Percentiles rank a stretch among this genome's conserved stretches.
phyloP scores from a whole-genome alignment of 2,888 invertebrate genomes.

The Acanthosepion lycidas region DNA sequence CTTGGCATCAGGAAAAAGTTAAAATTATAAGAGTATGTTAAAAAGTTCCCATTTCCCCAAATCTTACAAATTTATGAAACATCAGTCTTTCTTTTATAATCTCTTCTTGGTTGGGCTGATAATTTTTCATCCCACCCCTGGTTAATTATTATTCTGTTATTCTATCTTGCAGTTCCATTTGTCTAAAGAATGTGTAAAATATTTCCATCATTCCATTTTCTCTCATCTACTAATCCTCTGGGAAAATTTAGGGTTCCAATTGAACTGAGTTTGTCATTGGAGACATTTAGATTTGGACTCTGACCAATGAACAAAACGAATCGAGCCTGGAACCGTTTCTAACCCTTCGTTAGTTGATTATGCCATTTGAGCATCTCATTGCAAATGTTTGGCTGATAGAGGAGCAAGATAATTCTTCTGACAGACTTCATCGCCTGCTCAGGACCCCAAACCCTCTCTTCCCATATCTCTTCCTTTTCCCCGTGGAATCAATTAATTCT shows the following conservation, averaged over 20 bases:
- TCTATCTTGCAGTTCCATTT: no score
- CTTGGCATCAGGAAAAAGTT: no score
- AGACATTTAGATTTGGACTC: no score
- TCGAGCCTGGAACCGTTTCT: neutral
- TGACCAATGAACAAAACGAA: neutral
- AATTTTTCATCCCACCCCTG: no score
- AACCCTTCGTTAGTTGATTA: neutral
- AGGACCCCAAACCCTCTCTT: neutral
- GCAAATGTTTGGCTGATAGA: neutral
- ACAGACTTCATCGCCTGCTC: neutral
- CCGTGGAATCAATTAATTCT: constrained; percentile 6
- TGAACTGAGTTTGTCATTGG: no score
- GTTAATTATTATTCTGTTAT: no score
- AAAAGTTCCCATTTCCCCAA: no score
- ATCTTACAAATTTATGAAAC: no score
- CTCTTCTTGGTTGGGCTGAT: no score
- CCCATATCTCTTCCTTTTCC: neutral
- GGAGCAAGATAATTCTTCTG: neutral
- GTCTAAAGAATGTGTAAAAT: neutral
- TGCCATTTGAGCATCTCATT: neutral
- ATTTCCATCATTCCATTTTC: neutral
- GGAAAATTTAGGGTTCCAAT: neutral
- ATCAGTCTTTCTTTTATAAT: no score
- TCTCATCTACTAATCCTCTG: neutral
- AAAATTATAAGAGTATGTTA: no score